A percentile compares a stretch with the other conserved stretches of the same genome.
Evolutionary conservation across 2,888 invertebrate species (phyloP).

Genomic region (Neelides folsomi): DNA sequence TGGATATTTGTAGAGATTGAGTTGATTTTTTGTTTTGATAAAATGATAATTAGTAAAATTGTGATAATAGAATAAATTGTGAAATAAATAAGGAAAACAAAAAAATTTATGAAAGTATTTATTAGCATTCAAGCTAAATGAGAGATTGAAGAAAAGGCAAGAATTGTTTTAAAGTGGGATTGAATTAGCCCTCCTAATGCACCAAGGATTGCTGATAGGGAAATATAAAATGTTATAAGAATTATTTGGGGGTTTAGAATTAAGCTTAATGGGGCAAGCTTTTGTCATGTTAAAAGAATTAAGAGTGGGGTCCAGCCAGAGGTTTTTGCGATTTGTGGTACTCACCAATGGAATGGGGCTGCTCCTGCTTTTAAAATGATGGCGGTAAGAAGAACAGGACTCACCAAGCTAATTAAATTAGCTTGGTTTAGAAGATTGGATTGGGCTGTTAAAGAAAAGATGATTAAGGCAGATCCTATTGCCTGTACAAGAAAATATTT

Average conservation of each 20-base stretch:
- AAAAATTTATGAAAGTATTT: not conserved
- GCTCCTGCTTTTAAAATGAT: slow-evolving; percentile 13
- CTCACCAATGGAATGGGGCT: slow-evolving; percentile 20
- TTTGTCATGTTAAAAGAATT: slow-evolving; percentile 19
- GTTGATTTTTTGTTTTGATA: slow-evolving; percentile 1
- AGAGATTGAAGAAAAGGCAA: slow-evolving; percentile 21
- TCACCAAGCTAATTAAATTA: too few relatives aligned
- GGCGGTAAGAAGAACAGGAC: too few relatives aligned
- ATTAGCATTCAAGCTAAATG: slow-evolving; percentile 18
- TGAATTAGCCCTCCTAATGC: slow-evolving; percentile 15
- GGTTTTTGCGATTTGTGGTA: slow-evolving; percentile 13
- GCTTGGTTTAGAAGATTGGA: too few relatives aligned
- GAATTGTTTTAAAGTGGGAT: slow-evolving; percentile 12
- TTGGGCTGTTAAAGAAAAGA: not conserved
- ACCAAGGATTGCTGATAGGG: slow-evolving; percentile 6
- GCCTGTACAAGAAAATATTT: slow-evolving; percentile 23
- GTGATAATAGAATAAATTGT: slow-evolving; percentile 9
- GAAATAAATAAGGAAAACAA: slow-evolving; percentile 13
- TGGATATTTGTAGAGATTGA: slow-evolving; percentile 1
- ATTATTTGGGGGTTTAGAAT: not conserved
- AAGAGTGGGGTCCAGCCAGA: slow-evolving; percentile 1
- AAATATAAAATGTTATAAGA: slow-evolving; percentile 3
- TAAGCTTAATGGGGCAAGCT: slow-evolving; percentile 19
- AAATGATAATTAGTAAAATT: not conserved
- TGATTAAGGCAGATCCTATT: slow-evolving; percentile 13